Base-by-base conservation (phyloP, 2,797 vertebrate genomes). In the Myotis vivesi region DNA sequence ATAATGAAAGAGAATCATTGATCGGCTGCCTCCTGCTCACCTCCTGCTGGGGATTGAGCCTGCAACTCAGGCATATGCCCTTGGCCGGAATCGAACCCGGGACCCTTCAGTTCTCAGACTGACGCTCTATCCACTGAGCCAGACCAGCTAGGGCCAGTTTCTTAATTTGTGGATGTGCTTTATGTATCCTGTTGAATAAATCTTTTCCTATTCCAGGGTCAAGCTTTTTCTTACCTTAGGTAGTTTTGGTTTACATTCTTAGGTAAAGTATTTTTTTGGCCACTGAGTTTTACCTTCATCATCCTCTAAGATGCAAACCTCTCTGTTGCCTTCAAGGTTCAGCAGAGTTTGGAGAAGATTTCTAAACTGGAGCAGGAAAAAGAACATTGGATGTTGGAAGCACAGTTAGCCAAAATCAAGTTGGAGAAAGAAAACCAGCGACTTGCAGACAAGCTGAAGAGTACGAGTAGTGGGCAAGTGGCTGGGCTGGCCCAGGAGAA, bases 371-470 rank as follows among this genome's bases (percentile, higher is more conserved):
- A 99, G 97, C 99, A 99, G 97, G 99, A 99, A 98, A 99, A 99
- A 97, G 99, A 99, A 89, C 99, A 99, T 97, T 99, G 99, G 99
- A 99, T 99, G 98, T 98, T 99, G 96, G 99, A 99, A 98, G 99
- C 99, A 62, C 99, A 99, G 96, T 98, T 99, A 94, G 99, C 99
- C 92, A 99, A 99, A 98, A 99, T 99, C 98, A 99, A 99, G 82
- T 96, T 99, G 89, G 99, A 99, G 98, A 99, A 99, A 97, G 99
- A 99, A 98, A 99, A 98, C 97, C 99, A 99, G 96, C 98, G 99
- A 77, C 98, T 99, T 84, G 96, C 97, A 0, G 99, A 99, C 55
- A 98, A 99, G 94, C 97, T 99, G 51, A 98, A 97, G 97, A 97
- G 98, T 10, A 97, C 98, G 0, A 96, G 98, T 33, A 93, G 95